Evolutionary conservation across 2,113 vertebrate species (phyloP).

Genomic region (Girardinichthys multiradiatus): DNA sequence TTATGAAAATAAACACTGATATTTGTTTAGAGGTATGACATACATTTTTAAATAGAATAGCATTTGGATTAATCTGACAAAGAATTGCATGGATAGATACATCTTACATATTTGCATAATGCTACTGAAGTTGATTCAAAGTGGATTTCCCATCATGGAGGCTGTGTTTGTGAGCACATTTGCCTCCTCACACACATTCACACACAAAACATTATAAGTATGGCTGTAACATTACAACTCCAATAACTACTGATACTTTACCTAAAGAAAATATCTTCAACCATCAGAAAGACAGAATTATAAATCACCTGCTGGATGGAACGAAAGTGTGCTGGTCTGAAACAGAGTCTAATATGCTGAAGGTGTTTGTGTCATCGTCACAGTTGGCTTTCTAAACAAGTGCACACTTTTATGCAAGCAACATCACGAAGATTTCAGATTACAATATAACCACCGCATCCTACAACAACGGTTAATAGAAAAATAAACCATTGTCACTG

Average conservation of each 20-base stretch:
- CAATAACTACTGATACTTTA: constrained; percentile 35
- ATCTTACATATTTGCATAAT: constrained; percentile 75
- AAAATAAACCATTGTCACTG: constrained; percentile 18
- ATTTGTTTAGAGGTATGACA: constrained; percentile 73
- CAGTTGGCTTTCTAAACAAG: constrained; percentile 44
- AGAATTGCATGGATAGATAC: constrained; percentile 72
- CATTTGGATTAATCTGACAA: constrained; percentile 70
- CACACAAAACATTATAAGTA: constrained; percentile 29
- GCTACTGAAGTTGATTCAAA: constrained; percentile 57
- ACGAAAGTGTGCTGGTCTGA: constrained; percentile 21
- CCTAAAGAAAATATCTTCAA: constrained; percentile 25
- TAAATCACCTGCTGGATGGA: constrained; percentile 45
- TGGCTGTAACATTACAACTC: constrained; percentile 58
- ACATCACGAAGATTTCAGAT: constrained; percentile 30
- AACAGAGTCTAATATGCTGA: constrained; percentile 22
- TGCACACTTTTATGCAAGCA: constrained; percentile 33
- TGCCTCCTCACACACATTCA: neutral
- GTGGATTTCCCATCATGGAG: constrained; percentile 34
- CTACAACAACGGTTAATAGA: constrained; percentile 15
- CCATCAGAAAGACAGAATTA: constrained; percentile 11
- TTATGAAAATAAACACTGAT: constrained; percentile 77
- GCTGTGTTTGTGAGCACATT: constrained; percentile 4
- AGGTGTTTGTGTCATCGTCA: constrained; percentile 24
- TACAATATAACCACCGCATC: constrained; percentile 44
- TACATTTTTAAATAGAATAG: constrained; percentile 78